Conservation (phyloP, 2,113 vertebrate genomes). For the Amblyornis subalaris region DNA sequence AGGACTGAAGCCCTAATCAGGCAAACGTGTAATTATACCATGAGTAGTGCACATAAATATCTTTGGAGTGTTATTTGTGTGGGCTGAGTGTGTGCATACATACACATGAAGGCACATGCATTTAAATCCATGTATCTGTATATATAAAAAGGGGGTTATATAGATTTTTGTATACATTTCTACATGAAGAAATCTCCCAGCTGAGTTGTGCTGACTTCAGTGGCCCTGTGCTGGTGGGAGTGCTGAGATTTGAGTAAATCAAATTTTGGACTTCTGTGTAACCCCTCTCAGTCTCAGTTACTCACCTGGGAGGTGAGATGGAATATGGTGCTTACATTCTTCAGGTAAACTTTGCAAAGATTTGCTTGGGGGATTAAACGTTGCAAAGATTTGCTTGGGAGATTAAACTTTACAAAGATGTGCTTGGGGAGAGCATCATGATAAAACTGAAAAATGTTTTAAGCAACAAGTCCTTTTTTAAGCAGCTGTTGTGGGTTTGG, state of each 20-base stretch:
- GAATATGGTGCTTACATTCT: background rate
- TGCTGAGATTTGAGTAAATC: background rate
- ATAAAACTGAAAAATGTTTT: background rate
- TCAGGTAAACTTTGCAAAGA: background rate
- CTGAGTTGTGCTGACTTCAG: background rate
- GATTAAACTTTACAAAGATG: background rate
- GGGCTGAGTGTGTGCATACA: background rate
- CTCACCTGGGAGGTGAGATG: background rate
- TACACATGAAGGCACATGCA: rapidly evolving
- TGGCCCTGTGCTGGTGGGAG: background rate
- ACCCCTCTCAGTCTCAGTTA: background rate
- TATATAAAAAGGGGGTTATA: rapidly evolving
- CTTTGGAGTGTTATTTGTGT: background rate
- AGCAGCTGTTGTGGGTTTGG: background rate
- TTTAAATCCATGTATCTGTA: background rate
- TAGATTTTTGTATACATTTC: background rate
- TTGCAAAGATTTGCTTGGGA: background rate
- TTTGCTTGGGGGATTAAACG: background rate
- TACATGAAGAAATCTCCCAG: background rate
- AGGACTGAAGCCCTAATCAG: background rate
- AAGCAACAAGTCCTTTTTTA: background rate
- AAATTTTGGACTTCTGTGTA: background rate
- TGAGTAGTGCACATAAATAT: background rate
- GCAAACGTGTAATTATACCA: background rate
- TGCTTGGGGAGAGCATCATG: background rate